Conservation (phyloP, 2,113 vertebrate genomes). For the Puffinus mauretanicus region DNA sequence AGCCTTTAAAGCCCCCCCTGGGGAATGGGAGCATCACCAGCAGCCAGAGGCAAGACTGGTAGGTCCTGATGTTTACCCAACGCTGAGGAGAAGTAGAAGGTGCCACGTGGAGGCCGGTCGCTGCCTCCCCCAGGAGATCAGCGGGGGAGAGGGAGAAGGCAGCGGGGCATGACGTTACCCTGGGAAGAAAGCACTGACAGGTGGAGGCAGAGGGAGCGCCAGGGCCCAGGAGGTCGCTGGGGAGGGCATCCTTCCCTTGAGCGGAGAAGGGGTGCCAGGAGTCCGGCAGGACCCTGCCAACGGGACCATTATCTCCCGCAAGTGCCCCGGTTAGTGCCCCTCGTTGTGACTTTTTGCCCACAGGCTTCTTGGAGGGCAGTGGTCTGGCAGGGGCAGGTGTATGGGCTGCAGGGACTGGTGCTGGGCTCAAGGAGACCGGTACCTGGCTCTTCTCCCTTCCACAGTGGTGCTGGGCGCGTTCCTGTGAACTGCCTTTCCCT, state of each 20-base stretch:
- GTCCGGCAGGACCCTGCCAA: not conserved
- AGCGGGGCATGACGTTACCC: not conserved
- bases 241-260: not conserved
- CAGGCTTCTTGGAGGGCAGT: not conserved
- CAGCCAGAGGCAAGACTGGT: not conserved
- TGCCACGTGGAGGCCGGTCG: not conserved
- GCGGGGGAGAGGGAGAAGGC: not conserved
- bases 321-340: rapidly evolving
- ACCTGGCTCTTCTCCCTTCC: not conserved
- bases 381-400: not conserved
- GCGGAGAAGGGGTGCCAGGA: not conserved
- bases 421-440: rapidly evolving
- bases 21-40: not conserved
- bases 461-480: not conserved
- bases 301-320: rapidly evolving
- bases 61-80: not conserved
- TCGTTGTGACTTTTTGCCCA: not conserved
- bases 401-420: not conserved
- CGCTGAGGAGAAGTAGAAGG: not conserved
- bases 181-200: not conserved
- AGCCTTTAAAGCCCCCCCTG: not conserved
- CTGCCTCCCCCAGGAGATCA: not conserved
- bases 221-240: not conserved
- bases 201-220: not conserved
- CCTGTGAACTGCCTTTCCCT: not conserved